Conservation (phyloP, 2,888 invertebrate species). For the Oegoconia quadripuncta region DNA sequence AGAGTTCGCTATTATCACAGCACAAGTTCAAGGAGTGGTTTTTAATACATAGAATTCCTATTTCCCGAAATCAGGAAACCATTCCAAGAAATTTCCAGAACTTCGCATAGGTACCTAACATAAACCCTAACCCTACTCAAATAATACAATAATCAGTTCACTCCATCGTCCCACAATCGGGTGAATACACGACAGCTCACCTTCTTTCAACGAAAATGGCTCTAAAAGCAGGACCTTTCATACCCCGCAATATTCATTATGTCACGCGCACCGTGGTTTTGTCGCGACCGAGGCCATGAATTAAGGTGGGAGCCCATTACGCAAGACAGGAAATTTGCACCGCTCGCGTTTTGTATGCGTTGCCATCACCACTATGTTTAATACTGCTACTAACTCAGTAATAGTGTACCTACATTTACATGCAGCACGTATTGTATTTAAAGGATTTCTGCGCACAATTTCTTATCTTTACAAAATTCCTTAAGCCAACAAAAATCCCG, state of each 20-base stretch:
- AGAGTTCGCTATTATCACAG: too few species aligned
- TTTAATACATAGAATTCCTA: too few species aligned
- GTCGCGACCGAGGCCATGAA: constrained; percentile 52
- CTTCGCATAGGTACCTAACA: too few species aligned
- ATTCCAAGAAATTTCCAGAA: too few species aligned
- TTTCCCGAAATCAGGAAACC: too few species aligned
- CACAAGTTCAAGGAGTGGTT: too few species aligned
- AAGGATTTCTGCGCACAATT: too few species aligned
- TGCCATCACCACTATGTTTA: constrained; percentile 9
- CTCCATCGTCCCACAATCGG: not conserved
- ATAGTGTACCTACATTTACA: not conserved
- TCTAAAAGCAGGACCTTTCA: constrained; percentile 35
- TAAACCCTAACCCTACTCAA: too few species aligned
- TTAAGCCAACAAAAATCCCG: too few species aligned
- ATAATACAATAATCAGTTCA: too few species aligned
- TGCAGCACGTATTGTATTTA: too few species aligned
- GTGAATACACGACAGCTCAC: constrained; percentile 1
- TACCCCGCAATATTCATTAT: constrained; percentile 49
- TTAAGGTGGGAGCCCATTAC: constrained; percentile 55
- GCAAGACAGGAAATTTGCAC: constrained; percentile 61
- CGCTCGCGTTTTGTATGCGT: constrained; percentile 40
- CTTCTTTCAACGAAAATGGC: constrained; percentile 21
- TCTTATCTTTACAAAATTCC: too few species aligned
- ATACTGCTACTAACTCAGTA: constrained; percentile 4
- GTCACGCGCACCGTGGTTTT: constrained; percentile 45